These are phyloP conservation scores for Glossophaga mutica DNA, from an alignment of 2,797 vertebrate species.

Conservation along the genomic window DNA sequence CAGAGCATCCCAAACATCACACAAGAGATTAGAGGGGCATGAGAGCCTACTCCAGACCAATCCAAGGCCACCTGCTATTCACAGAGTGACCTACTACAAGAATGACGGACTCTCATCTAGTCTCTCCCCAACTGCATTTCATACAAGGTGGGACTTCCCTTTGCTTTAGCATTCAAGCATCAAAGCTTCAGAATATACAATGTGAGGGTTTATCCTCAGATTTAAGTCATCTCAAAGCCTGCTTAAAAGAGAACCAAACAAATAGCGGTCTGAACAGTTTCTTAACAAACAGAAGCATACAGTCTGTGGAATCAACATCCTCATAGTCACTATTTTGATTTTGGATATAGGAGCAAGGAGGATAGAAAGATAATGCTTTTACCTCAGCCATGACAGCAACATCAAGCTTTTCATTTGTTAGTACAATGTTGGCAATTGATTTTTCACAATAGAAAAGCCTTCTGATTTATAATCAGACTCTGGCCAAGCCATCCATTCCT, in stretches of 20 bases:
- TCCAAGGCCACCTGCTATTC: not conserved
- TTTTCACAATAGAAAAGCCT: constrained; percentile 53
- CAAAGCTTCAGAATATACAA: not conserved
- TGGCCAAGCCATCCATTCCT: constrained; percentile 42
- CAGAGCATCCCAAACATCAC: not conserved
- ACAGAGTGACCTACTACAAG: rapidly evolving
- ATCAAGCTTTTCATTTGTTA: constrained; percentile 53
- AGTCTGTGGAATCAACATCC: not conserved
- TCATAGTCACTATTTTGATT: not conserved
- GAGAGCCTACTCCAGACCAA: not conserved
- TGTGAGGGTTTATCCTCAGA: not conserved
- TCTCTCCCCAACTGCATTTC: not conserved
- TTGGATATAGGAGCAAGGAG: not conserved
- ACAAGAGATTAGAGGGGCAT: not conserved
- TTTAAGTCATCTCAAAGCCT: constrained; percentile 50
- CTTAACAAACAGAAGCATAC: constrained; percentile 40
- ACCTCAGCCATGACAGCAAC: not conserved
- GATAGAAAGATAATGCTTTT: not conserved
- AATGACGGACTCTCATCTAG: rapidly evolving
- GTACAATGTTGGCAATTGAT: constrained; percentile 24
- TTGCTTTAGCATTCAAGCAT: not conserved
- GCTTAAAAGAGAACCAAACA: constrained; percentile 64
- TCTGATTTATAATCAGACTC: constrained; percentile 51
- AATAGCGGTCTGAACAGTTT: constrained; percentile 55
- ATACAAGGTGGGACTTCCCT: not conserved